phyloP scores from a whole-genome alignment of 2,888 invertebrate species.

The Synanthedon myopaeformis region DNA sequence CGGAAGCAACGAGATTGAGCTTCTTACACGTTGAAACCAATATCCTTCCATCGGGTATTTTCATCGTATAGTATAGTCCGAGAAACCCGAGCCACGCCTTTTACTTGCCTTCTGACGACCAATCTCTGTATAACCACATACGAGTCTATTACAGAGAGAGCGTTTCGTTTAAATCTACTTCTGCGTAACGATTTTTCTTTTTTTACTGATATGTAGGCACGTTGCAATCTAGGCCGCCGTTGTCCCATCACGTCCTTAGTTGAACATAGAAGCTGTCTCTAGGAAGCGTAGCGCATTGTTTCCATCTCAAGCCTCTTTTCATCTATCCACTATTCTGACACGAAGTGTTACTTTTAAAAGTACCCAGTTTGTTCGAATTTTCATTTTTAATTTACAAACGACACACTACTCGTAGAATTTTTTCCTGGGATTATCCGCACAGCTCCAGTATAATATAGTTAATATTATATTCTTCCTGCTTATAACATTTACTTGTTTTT shows the following conservation, averaged over 20 bases:
- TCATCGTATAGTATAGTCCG: slow-evolving; percentile 15
- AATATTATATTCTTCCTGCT: too few relatives aligned
- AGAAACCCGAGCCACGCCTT: slow-evolving; percentile 4
- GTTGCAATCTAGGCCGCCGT: neutral
- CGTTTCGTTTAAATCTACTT: neutral
- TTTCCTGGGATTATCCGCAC: too few relatives aligned
- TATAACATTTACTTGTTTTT: too few relatives aligned
- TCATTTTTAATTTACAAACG: too few relatives aligned
- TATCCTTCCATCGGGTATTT: slow-evolving; percentile 30
- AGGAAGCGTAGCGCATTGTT: neutral
- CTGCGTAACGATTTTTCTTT: neutral
- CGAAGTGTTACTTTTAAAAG: too few relatives aligned
- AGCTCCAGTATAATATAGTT: too few relatives aligned
- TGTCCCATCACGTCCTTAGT: neutral
- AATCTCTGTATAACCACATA: neutral
- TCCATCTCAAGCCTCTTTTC: neutral
- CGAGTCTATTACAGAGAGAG: neutral
- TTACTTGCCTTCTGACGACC: neutral
- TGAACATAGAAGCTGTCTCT: neutral
- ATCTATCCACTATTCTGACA: too few relatives aligned
- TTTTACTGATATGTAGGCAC: neutral
- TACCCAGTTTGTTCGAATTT: too few relatives aligned
- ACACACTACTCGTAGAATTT: too few relatives aligned
- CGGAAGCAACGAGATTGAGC: slow-evolving; percentile 34
- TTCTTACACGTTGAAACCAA: slow-evolving; percentile 34